Evolutionary conservation across 2,888 invertebrate species (phyloP).

Genomic region (Prenolepis imparis): DNA sequence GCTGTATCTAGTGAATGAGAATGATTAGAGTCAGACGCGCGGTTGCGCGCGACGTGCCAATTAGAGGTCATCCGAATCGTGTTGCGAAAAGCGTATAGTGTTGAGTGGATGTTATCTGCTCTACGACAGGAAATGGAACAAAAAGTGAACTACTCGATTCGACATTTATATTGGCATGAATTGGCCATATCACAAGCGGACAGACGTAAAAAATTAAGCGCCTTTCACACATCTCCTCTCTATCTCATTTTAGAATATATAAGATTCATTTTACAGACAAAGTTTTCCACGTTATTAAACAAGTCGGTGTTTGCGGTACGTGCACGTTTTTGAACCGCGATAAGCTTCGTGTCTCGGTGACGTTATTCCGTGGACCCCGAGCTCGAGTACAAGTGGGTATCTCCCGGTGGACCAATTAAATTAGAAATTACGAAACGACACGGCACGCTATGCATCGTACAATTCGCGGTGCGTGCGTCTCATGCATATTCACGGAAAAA

Average conservation of each 20-base stretch:
- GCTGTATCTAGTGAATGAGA: neutral
- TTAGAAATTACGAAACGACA: slow-evolving; percentile 67
- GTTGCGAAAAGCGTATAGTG: neutral
- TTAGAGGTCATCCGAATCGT: neutral
- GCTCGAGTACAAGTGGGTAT: slow-evolving; percentile 20
- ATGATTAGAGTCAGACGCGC: slow-evolving; percentile 30
- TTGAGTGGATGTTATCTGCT: neutral
- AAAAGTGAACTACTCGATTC: neutral
- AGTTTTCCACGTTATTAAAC: slow-evolving; percentile 3
- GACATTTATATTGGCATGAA: neutral
- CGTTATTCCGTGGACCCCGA: neutral
- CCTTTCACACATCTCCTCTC: neutral
- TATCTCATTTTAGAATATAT: neutral
- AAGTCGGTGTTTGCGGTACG: neutral
- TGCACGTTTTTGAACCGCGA: neutral
- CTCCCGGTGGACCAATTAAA: slow-evolving; percentile 52
- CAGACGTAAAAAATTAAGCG: neutral
- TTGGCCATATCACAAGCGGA: neutral
- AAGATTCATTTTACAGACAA: neutral
- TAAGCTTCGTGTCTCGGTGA: slow-evolving; percentile 16
- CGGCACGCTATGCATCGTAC: slow-evolving; percentile 24
- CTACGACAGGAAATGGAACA: neutral
- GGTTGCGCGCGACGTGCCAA: slow-evolving; percentile 14
- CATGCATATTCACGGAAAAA: slow-evolving; percentile 70
- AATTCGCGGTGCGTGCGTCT: slow-evolving; percentile 75